These are phyloP conservation scores for Heliothis peltigera DNA, from an alignment of 2,888 invertebrate genomes.

Conservation along the genomic window DNA sequence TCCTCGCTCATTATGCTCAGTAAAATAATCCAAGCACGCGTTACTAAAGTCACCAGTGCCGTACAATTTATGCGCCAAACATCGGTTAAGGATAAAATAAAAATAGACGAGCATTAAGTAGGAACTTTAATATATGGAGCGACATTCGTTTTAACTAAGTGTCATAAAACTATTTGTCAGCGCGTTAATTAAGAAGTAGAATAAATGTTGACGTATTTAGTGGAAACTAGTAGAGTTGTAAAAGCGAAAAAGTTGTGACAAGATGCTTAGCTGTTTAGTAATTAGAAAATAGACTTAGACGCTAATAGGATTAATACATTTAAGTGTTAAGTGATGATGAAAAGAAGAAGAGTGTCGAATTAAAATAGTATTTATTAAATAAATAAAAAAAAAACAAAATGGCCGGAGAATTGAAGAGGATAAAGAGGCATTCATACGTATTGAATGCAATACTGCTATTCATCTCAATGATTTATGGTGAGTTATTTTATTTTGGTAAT, in stretches of 20 bases:
- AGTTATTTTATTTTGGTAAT: conserved; percentile 72
- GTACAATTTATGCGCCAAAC: conserved; percentile 75
- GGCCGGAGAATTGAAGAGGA: conserved; percentile 79
- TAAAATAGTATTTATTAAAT: conserved; percentile 65
- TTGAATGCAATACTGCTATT: conserved; percentile 83
- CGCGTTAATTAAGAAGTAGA: conserved; percentile 81
- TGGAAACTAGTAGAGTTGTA: conserved; percentile 74
- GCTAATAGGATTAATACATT: conserved; percentile 64
- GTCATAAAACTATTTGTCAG: conserved; percentile 86
- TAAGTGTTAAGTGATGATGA: conserved; percentile 80
- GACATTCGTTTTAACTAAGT: conserved; percentile 80
- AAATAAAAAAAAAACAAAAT: conserved; percentile 81
- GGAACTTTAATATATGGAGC: conserved; percentile 78
- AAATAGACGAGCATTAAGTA: conserved; percentile 76
- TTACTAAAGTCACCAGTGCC: conserved; percentile 67
- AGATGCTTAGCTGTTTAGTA: conserved; percentile 70
- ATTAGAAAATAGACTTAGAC: conserved; percentile 65
- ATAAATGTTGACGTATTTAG: conserved; percentile 84
- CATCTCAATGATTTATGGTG: conserved; percentile 85
- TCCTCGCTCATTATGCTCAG: conserved; percentile 74
- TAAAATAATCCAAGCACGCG: conserved; percentile 74
- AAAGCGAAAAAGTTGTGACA: conserved; percentile 76
- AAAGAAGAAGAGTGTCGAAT: conserved; percentile 81
- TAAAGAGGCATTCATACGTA: conserved; percentile 82
- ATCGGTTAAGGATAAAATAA: conserved; percentile 74